phyloP scores from a whole-genome alignment of 2,113 vertebrate genomes.

The Montifringilla adamsi region DNA sequence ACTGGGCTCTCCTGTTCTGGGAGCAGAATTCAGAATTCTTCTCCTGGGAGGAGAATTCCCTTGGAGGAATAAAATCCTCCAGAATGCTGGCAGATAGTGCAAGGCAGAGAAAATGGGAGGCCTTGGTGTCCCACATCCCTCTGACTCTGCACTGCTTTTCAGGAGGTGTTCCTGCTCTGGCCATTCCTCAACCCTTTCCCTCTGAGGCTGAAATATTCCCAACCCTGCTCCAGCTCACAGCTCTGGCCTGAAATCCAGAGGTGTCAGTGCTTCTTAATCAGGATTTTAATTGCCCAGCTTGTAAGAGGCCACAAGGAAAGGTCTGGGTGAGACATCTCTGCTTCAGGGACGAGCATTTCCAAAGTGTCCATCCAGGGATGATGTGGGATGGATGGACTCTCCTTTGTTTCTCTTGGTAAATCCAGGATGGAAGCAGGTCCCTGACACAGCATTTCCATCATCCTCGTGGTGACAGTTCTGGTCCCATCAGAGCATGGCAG shows the following conservation, averaged over 20 bases:
- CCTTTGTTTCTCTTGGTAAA: background rate
- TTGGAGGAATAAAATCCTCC: background rate
- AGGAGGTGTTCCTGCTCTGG: background rate
- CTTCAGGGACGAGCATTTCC: background rate
- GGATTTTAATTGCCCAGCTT: background rate
- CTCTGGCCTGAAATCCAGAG: background rate
- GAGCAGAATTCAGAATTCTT: background rate
- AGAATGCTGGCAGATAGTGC: background rate
- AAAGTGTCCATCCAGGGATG: background rate
- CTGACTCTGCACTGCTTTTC: background rate
- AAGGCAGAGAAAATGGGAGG: background rate
- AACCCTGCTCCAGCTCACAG: background rate
- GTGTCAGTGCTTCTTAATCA: accelerated
- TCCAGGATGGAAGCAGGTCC: background rate
- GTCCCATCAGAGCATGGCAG: background rate
- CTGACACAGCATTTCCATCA: accelerated
- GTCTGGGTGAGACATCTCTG: background rate
- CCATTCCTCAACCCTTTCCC: background rate
- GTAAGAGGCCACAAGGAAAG: background rate
- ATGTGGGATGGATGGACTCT: background rate
- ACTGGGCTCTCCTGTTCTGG: background rate
- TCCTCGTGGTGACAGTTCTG: accelerated
- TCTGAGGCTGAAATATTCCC: background rate
- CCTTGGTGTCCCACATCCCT: accelerated
- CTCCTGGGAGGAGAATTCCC: background rate